Evolutionary conservation across 1,140 invertebrate genomes (phyloP).

Genomic region (Tribolium madens): DNA sequence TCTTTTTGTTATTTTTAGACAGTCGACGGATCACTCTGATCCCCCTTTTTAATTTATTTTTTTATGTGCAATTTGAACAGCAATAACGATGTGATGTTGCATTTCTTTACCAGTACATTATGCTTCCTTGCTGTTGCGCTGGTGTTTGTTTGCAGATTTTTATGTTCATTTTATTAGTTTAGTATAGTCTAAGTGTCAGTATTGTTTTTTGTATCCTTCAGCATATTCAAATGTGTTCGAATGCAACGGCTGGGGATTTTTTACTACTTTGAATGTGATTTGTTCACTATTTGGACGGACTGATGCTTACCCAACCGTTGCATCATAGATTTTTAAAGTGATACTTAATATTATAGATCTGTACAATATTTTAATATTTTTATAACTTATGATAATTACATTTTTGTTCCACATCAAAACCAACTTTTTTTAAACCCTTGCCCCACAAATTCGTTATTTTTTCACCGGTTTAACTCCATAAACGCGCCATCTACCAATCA

Average conservation of each 20-base stretch:
- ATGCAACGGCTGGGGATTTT: slow-evolving; percentile 39
- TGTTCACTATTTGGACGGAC: slow-evolving; percentile 40
- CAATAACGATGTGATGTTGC: slow-evolving; percentile 46
- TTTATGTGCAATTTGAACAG: slow-evolving; percentile 45
- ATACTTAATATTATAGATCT: slow-evolving; percentile 45
- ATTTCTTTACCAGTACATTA: slow-evolving; percentile 38
- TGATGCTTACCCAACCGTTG: slow-evolving; percentile 40
- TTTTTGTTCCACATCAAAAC: slow-evolving; percentile 13
- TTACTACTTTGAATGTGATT: slow-evolving; percentile 24
- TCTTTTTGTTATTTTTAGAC: slow-evolving; percentile 40
- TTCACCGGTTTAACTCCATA: neutral
- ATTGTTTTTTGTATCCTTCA: slow-evolving; percentile 44
- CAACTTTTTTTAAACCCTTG: neutral
- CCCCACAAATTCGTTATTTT: neutral
- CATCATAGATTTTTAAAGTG: slow-evolving; percentile 40
- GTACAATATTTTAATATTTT: slow-evolving; percentile 40
- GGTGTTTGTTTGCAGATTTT: slow-evolving; percentile 45
- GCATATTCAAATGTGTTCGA: slow-evolving; percentile 31
- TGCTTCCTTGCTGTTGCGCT: slow-evolving; percentile 41
- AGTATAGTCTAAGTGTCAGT: slow-evolving; percentile 38
- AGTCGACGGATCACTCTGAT: slow-evolving; percentile 27
- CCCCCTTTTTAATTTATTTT: slow-evolving; percentile 36
- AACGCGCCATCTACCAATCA: no score
- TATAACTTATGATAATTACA: slow-evolving; percentile 36
- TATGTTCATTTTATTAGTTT: slow-evolving; percentile 36